phyloP scores from a whole-genome alignment of 2,113 vertebrate genomes.

The Elanus axillaris region DNA sequence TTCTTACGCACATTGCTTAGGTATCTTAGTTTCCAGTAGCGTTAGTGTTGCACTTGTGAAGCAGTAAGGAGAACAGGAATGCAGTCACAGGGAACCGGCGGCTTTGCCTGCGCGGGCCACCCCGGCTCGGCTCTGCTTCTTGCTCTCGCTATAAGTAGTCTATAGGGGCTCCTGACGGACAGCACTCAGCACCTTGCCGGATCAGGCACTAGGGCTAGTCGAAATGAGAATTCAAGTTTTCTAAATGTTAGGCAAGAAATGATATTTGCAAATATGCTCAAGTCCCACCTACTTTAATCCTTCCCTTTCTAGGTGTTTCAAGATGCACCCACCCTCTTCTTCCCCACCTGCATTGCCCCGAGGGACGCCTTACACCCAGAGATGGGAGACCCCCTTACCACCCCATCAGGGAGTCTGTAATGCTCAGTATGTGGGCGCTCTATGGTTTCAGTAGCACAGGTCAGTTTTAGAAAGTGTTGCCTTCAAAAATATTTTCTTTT shows the following conservation, averaged over 20 bases:
- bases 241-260: slow-evolving; percentile 63
- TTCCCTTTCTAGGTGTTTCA: neutral
- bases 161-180: slow-evolving; percentile 40
- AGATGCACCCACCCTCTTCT: neutral
- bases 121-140: neutral
- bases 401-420: neutral
- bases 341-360: neutral
- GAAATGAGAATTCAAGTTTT: slow-evolving; percentile 61
- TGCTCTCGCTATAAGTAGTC: neutral
- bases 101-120: neutral
- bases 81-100: neutral
- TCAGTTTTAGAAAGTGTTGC: slow-evolving; percentile 38
- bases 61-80: neutral
- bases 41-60: slow-evolving; percentile 58
- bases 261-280: slow-evolving; percentile 23
- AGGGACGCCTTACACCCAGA: neutral
- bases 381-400: neutral
- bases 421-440: neutral
- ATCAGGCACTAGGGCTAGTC: slow-evolving; percentile 66
- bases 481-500: slow-evolving; percentile 50
- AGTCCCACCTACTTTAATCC: neutral
- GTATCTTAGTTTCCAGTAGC: neutral
- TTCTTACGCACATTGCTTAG: neutral
- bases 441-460: neutral
- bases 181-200: slow-evolving; percentile 63